phyloP scores from a whole-genome alignment of 2,888 invertebrate genomes.

The Cephonodes hylas region DNA sequence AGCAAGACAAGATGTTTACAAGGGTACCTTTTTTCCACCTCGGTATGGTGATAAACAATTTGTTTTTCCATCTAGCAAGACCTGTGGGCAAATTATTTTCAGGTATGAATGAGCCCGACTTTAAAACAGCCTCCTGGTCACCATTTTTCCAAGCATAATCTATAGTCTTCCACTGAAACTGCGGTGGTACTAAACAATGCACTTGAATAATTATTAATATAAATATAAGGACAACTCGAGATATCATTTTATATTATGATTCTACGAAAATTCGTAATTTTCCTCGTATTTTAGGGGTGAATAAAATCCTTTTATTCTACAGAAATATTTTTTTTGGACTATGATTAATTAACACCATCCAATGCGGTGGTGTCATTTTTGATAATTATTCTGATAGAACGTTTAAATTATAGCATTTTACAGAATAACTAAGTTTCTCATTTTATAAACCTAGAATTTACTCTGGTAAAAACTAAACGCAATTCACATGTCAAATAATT shows the following conservation, averaged over 20 bases:
- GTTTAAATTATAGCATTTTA: background rate
- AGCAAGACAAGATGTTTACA: conserved; percentile 26
- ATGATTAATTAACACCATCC: too few relatives aligned
- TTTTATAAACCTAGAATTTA: too few relatives aligned
- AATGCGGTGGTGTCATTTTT: background rate
- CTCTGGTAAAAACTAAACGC: background rate
- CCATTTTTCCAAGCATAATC: conserved; percentile 83
- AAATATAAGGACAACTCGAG: conserved; percentile 18
- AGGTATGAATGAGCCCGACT: conserved; percentile 78
- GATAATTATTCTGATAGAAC: background rate
- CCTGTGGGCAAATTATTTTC: conserved; percentile 86
- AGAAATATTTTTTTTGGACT: background rate
- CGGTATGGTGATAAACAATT: conserved; percentile 85
- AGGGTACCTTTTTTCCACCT: conserved; percentile 83
- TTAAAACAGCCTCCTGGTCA: conserved; percentile 74
- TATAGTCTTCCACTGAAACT: conserved; percentile 82
- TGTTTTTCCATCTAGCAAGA: conserved; percentile 85
- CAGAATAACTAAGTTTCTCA: too few relatives aligned
- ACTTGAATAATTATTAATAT: conserved; percentile 22
- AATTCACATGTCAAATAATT: background rate
- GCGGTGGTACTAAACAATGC: conserved; percentile 50
- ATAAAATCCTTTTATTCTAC: background rate
- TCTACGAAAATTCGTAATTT: background rate
- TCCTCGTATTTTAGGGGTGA: background rate
- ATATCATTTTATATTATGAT: background rate